Base-by-base conservation (phyloP, 1,140 invertebrate genomes). In the Cyclargus thomasi region DNA sequence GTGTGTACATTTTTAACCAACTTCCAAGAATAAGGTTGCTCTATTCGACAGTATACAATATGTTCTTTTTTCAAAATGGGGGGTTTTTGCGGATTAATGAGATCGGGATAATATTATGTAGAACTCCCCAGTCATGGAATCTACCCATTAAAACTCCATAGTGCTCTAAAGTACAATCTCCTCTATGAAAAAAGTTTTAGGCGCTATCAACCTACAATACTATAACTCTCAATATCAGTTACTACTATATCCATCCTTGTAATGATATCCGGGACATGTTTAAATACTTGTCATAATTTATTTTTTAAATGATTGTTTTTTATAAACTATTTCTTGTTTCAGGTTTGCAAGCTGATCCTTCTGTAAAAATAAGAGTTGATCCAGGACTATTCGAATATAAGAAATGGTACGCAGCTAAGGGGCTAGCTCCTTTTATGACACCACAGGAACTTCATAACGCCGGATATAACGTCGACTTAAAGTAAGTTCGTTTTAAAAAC, bases 331-430 rank as follows among this genome's bases (percentile, higher is more conserved):
- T 63, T 22, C 22, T 17, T 67, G 14, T 57, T 75, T 1, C 78
- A 92, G 93, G 92, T 59, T 73, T 93, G 36, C 91, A 91, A 70
- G 76, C 81, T 1, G 79, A 83, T 29, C 74, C 79, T 0, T 79
- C 87, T 0, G 71, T 89, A n/a, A 90, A 88, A 57, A 93, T 97
- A n/a, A 93, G 93, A 72, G 91, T 98, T 21, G 97, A 99, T 80
- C 97, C 97, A 0, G 96, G 95, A 0, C 82, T 99, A 17, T 98
- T 98, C 86, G 98, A 99, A 84, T 98, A 96, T 95, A 91, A 97
- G 67, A 93, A 94, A n/a, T 98, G 97, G 97, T 97, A 98, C 87
- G 17, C 71, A 29, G 92, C 94, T 3, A 94, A 94, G 65, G 93
- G 93, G 0, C 86, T 96, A 75, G 97, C 96, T 14, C 92, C 93